Evolutionary conservation across 2,888 invertebrate species (phyloP), one percentile per base, ranked within the genome.

Genomic region (Drosophila phalerata): DNA sequence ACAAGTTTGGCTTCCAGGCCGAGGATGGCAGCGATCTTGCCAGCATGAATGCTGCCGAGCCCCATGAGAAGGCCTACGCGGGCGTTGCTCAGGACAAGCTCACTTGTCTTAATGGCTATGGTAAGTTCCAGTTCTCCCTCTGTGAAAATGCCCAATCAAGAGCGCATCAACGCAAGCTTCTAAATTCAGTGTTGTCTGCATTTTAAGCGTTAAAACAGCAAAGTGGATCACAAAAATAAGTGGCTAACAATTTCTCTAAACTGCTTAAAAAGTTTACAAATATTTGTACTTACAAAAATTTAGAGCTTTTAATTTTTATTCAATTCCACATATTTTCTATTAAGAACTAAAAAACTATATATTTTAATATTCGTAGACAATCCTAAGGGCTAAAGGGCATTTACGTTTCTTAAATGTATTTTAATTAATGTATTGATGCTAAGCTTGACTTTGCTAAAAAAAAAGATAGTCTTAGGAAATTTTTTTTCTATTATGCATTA

Each of bases 1-100:
- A 98, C 93, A 97, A 97, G 92, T 98, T 98, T 92, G 97, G 97
- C 55, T 97, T 97, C 93, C 96, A 97, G 89, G 94, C 94, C 82
- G 91, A 92, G 77, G 84, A 83, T 52, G 79, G 79, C 69, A 95
- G 95, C 75, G 81, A 86, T 67, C 45, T 45, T 6, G 65, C 67
- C 64, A 67, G 70, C 61, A 94, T 93, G 58, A 83, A 83, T 67
- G 81, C 79, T 11, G 79, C 86, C 49, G 93, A 94, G 68, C 94
- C 95, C 79, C 95, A 95, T 88, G 96, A 96, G 92, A 95, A 96
- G 73, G 94, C 96, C 64, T 96, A 94, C 93, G 93, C 96, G 77
- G 94, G 95, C 85, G 94, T 94, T 90, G 94, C 94, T 75, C 93
- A 94, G 90, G 92, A 93, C 90, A 78, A 91, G 89, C 91, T 93